phyloP scores from a whole-genome alignment of 2,888 invertebrate genomes.

The Nebria brevicollis region DNA sequence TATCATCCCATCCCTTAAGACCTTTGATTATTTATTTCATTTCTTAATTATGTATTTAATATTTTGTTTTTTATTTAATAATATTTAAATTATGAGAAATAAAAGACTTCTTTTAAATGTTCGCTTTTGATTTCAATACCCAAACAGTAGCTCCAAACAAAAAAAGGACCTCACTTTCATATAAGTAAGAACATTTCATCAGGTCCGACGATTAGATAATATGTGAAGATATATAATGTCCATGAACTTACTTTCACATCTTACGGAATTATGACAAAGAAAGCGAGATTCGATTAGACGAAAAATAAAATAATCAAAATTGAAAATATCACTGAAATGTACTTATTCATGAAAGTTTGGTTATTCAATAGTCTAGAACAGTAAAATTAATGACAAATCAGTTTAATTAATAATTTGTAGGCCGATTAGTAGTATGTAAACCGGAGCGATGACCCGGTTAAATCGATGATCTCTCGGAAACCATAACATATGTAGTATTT shows the following conservation, averaged over 20 bases:
- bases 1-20: background rate
- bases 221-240: constrained; percentile 20
- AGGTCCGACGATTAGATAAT: constrained; percentile 40
- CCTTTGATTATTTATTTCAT: constrained; percentile 38
- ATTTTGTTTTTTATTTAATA: constrained; percentile 41
- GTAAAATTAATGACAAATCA: constrained; percentile 30
- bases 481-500: constrained; percentile 42
- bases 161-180: constrained; percentile 29
- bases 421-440: constrained; percentile 43
- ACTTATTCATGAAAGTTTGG: constrained; percentile 22
- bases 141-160: constrained; percentile 58
- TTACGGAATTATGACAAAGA: constrained; percentile 41
- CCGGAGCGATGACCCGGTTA: constrained; percentile 47
- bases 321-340: background rate
- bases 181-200: constrained; percentile 15
- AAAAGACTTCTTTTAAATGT: constrained; percentile 42
- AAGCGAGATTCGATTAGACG: constrained; percentile 41
- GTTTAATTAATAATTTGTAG: constrained; percentile 46
- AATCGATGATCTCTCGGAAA: constrained; percentile 47
- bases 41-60: constrained; percentile 55
- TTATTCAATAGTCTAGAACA: constrained; percentile 18
- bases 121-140: constrained; percentile 56
- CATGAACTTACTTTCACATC: constrained; percentile 42
- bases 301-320: constrained; percentile 19
- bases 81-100: constrained; percentile 42